A percentile compares a stretch with the other conserved stretches of the same genome.
These are phyloP conservation scores for Hirtodrosophila cameraria DNA, from an alignment of 2,888 invertebrate genomes.

Conservation along the genomic window DNA sequence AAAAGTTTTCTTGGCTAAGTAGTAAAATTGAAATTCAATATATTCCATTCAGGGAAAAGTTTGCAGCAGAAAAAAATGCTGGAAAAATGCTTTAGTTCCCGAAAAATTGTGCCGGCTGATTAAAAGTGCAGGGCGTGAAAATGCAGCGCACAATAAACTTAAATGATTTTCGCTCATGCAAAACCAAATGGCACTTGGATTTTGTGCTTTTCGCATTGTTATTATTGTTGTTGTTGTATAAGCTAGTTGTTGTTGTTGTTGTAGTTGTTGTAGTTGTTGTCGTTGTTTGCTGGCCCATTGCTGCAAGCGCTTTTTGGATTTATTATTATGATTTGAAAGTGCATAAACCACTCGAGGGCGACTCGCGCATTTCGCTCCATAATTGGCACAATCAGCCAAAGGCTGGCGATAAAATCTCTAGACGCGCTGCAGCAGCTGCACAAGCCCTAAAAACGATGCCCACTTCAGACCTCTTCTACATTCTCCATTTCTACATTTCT, in stretches of 20 bases:
- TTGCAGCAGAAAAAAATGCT: background rate
- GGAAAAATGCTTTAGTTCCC: constrained; percentile 20
- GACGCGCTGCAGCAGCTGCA: constrained; percentile 41
- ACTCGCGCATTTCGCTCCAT: constrained; percentile 73
- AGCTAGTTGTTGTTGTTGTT: constrained; percentile 34
- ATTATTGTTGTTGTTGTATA: constrained; percentile 27
- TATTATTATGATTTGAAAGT: constrained; percentile 80
- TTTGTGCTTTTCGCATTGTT: constrained; percentile 32
- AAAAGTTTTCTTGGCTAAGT: constrained; percentile 21
- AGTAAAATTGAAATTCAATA: constrained; percentile 49
- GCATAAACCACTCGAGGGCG: constrained; percentile 78
- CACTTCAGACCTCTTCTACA: constrained; percentile 29
- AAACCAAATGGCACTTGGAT: constrained; percentile 69
- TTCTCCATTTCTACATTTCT: no score
- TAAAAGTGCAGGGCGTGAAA: constrained; percentile 73
- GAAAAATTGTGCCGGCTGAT: constrained; percentile 64
- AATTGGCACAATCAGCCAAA: constrained; percentile 78
- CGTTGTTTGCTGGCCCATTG: constrained; percentile 41
- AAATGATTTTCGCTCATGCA: constrained; percentile 73
- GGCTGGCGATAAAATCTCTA: constrained; percentile 72
- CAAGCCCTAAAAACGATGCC: constrained; percentile 49
- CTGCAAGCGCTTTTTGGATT: constrained; percentile 65
- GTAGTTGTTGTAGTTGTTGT: constrained; percentile 26
- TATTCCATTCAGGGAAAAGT: constrained; percentile 32
- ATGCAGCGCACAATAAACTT: constrained; percentile 73